Evolutionary conservation across 2,113 vertebrate species (phyloP).

Genomic region (Riparia riparia): DNA sequence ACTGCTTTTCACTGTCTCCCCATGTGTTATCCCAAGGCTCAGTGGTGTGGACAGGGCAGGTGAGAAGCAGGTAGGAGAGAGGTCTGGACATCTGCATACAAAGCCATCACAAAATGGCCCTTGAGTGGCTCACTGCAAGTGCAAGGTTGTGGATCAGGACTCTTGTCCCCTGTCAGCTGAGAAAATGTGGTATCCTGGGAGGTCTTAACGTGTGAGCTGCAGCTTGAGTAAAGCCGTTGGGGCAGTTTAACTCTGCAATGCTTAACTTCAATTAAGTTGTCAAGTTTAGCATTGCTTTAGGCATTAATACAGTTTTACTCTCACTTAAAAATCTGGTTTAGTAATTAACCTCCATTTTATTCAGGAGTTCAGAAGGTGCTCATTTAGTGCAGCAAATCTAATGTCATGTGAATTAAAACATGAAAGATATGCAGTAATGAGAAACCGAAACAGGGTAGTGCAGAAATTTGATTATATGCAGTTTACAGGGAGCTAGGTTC

Average conservation of each 20-base stretch:
- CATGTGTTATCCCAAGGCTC: neutral
- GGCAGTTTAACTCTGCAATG: conserved; percentile 43
- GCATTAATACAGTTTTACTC: conserved; percentile 66
- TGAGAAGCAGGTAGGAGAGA: neutral
- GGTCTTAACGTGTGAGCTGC: neutral
- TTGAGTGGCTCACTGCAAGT: neutral
- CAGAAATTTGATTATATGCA: conserved; percentile 32
- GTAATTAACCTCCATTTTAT: conserved; percentile 64
- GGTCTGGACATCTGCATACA: neutral
- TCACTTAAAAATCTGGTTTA: conserved; percentile 62
- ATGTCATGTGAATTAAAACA: conserved; percentile 59
- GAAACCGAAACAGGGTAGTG: conserved; percentile 20
- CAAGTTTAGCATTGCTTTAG: conserved; percentile 58
- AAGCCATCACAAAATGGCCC: neutral
- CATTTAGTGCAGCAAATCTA: conserved; percentile 30
- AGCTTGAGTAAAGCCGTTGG: conserved; percentile 25
- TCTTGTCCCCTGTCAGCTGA: neutral
- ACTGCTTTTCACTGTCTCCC: neutral
- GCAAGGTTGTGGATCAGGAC: neutral
- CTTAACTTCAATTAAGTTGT: conserved; percentile 59
- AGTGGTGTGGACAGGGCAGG: neutral
- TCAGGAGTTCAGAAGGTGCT: conserved; percentile 56
- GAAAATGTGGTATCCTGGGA: neutral
- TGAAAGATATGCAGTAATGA: conserved; percentile 48
- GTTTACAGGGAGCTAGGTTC: neutral